Evolutionary conservation across 92 coral and sea anemone genomes (phyloP).

Genomic region (Bergia sp.): DNA sequence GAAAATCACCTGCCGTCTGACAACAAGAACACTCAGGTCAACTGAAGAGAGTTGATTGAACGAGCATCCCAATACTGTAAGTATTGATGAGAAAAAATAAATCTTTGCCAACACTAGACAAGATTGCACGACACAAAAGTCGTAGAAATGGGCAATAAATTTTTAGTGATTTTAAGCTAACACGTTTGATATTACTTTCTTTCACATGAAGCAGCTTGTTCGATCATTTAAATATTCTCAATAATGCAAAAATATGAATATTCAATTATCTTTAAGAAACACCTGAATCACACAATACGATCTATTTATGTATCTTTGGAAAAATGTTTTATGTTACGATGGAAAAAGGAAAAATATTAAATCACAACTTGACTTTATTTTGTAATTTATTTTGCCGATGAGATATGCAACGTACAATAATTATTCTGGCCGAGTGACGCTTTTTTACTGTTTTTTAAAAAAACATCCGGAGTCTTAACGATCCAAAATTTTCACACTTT

Average conservation of each 20-base stretch:
- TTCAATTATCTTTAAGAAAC: neutral
- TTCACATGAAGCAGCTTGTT: neutral
- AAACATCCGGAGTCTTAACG: neutral
- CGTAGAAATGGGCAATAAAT: neutral
- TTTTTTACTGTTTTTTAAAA: too few species aligned
- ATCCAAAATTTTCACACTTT: neutral
- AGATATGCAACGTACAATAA: neutral
- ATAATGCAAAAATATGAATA: too few species aligned
- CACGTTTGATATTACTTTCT: neutral
- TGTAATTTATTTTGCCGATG: neutral
- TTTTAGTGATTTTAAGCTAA: neutral
- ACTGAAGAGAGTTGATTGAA: neutral
- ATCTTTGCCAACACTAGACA: neutral
- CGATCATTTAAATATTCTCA: neutral
- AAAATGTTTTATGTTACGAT: too few species aligned
- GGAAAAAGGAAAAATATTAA: too few species aligned
- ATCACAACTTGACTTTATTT: neutral
- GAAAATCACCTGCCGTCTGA: neutral
- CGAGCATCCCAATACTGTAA: neutral
- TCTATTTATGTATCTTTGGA: neutral
- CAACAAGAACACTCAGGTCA: neutral
- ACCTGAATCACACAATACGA: neutral
- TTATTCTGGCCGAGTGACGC: neutral
- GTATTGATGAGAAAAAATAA: neutral
- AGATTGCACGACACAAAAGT: neutral